Percentiles rank a stretch among this genome's conserved stretches.
phyloP scores from a whole-genome alignment of 2,113 vertebrate species.

The Hepsetus odoe region DNA sequence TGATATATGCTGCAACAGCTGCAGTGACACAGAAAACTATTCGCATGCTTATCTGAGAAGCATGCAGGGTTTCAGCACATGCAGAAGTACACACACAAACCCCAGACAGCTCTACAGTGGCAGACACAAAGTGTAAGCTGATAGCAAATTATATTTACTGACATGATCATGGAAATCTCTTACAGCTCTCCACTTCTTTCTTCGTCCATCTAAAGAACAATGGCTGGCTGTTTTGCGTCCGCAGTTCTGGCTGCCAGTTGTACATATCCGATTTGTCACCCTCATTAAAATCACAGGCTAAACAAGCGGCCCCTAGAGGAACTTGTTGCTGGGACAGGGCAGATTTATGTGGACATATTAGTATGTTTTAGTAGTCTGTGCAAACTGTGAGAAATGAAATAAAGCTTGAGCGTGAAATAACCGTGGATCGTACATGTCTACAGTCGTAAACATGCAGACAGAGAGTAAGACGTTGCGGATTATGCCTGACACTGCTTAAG shows the following conservation, averaged over 20 bases:
- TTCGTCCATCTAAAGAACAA: constrained; percentile 61
- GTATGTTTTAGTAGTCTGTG: constrained; percentile 25
- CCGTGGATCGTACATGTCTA: constrained; percentile 2
- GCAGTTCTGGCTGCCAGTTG: constrained; percentile 67
- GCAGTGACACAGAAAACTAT: constrained; percentile 18
- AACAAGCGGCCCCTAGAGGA: constrained; percentile 72
- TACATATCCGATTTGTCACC: constrained; percentile 76
- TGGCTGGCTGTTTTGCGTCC: constrained; percentile 63
- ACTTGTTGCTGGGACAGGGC: constrained; percentile 59
- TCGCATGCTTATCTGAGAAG: constrained; percentile 18
- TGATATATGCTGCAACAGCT: constrained; percentile 38
- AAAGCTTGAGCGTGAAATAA: constrained; percentile 67
- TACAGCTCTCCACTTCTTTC: constrained; percentile 27
- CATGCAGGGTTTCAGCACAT: constrained; percentile 12
- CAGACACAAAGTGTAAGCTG: constrained; percentile 16
- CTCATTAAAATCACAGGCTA: constrained; percentile 69
- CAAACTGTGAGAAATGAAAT: constrained; percentile 69
- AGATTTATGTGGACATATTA: constrained; percentile 71
- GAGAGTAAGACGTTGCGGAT: constrained; percentile 64
- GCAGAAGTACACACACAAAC: constrained; percentile 4
- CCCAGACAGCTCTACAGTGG: not conserved
- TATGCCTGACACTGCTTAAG: constrained; percentile 56
- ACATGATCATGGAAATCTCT: not conserved
- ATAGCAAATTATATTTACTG: constrained; percentile 24
- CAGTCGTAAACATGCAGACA: constrained; percentile 67